Percentiles rank a stretch among this genome's conserved stretches.
Evolutionary conservation across 2,888 invertebrate genomes (phyloP).

Genomic region (Cordilura impudica): DNA sequence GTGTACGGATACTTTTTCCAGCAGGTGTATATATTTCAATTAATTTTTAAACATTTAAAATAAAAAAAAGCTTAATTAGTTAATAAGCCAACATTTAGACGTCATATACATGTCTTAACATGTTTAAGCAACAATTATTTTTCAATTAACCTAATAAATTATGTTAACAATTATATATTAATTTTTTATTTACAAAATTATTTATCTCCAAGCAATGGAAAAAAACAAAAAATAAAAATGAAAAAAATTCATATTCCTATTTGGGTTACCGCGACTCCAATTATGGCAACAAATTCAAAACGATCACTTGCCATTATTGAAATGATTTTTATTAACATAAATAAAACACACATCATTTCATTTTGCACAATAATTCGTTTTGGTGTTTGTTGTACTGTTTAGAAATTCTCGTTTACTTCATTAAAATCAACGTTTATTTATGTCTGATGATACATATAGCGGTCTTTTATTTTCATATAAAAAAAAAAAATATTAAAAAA

Average conservation of each 20-base stretch:
- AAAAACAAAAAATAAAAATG: no score
- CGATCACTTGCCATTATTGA: not conserved
- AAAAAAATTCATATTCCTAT: not conserved
- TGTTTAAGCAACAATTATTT: not conserved
- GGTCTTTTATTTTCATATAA: not conserved
- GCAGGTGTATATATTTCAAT: no score
- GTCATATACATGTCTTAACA: not conserved
- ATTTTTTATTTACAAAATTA: not conserved
- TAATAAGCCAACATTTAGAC: not conserved
- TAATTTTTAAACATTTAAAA: no score
- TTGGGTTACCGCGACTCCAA: not conserved
- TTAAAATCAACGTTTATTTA: conserved; percentile 21
- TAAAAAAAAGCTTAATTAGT: no score
- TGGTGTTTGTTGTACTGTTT: not conserved
- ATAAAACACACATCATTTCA: no score
- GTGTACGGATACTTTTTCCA: no score
- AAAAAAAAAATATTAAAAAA: not conserved
- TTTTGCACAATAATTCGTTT: no score
- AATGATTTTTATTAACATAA: no score
- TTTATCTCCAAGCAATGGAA: not conserved
- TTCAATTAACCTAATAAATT: not conserved
- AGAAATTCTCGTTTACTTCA: conserved; percentile 9
- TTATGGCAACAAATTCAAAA: not conserved
- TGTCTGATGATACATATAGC: not conserved
- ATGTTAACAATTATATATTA: not conserved